Evolutionary conservation across 1,140 invertebrate genomes (phyloP), one percentile per base, ranked within the genome.

Genomic region (Drosophila chauvacae): DNA sequence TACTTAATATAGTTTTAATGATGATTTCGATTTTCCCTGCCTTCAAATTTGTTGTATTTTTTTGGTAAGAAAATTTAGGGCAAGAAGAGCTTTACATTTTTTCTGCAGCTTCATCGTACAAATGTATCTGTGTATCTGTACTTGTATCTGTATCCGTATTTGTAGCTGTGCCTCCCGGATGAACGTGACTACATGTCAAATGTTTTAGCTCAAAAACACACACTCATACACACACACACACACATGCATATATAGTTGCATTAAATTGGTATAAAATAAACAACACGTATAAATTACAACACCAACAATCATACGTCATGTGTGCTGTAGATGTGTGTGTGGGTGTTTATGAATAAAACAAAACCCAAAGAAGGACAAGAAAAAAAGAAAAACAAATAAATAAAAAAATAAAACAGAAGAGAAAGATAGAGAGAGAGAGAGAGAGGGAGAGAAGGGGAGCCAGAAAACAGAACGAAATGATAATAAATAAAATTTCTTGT

Each of bases 181-280:
- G 71, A 57, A 74, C 71, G 71, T 74, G 73, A 76, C 73, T 75
- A 75, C 71, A 76, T 75, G 73, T 76, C 71, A 76, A 64, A 76
- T 76, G 53, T 76, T 76, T 57, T 68, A 68, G 72, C 59, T 47
- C 61, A 65, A 42, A 57, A 41, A 50, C 16, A 47, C 23, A 47
- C 39, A 55, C 35, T 50, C 33, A 18, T 18, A 42, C 35, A 48
- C 39, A 13, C 16, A 63, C 20, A 63, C 20, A 42, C 48, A 41
- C 39, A 55, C 41, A 26, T 42, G 59, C 50, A 50, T 35, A 63
- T 51, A 61, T 79, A 80, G 80, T 87, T 88, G 84, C 83, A 88
- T 87, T 83, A 87, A 88, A 87, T 87, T 88, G 83, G 72, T 78
- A 88, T 88, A 88, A 87, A 87, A 84, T 88, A 88, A 87, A 87